Evolutionary conservation across 2,113 vertebrate species (phyloP), one percentile per base, ranked within the genome.

Genomic region (Rafetus swinhoei): DNA sequence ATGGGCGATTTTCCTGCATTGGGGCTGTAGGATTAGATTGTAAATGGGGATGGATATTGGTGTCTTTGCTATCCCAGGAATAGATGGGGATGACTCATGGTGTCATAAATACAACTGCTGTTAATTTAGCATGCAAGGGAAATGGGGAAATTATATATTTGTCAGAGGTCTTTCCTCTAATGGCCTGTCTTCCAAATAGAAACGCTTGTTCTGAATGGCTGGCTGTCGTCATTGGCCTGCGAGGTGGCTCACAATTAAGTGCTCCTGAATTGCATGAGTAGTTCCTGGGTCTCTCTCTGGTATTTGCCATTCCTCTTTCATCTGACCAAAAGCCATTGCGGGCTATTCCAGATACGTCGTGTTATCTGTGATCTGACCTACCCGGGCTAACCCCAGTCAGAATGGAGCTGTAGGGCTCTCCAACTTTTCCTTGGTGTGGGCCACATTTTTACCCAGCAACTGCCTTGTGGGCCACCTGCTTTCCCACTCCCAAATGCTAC

Each of bases 181-280:
- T 2, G 18, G 95, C 96, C 96, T 95, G 93, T 96, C 94, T 97
- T 96, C 93, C 94, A 95, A 96, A 95, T 94, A 95, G 97, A 94
- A 97, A 65, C 97, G 94, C 93, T 93, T 92, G 39, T 95, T 96
- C 89, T 95, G 93, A 97, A 86, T 90, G 87, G 93, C 93, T 84
- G 87, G 90, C 92, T 82, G 93, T 97, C 96, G 96, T 95, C 93
- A 82, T 92, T 92, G 95, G 93, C 94, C 91, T 82, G 89, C 90
- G 91, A 95, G 94, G 93, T 91, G 93, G 90, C 93, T 97, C 96
- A 10, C 16, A 65, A 82, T 52, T 45, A 96, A 95, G 93, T 89
- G 84, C 85, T 93, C 86, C 95, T 93, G 93, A 94, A 92, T 95
- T 91, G 87, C 93, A 94, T 96, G 93, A 92, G 90, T 96, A 97